A percentile compares a stretch with the other conserved stretches of the same genome.
phyloP scores from a whole-genome alignment of 2,113 vertebrate genomes.

The Crocuta crocuta region DNA sequence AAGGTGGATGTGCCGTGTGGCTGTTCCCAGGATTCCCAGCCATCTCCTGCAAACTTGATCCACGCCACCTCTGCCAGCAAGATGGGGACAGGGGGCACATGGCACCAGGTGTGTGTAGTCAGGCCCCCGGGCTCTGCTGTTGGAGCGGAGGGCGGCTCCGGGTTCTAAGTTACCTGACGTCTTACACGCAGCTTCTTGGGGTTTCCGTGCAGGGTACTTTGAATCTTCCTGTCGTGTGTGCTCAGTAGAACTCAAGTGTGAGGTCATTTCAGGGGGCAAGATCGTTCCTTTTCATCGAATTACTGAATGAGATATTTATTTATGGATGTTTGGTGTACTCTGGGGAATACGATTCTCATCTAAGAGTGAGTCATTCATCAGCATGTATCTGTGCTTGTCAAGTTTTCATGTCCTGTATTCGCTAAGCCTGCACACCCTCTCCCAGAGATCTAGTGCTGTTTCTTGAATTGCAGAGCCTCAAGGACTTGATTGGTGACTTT shows the following conservation, averaged over 20 bases:
- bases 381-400: too few species aligned
- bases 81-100: rapidly evolving
- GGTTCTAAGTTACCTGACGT: neutral
- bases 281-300: neutral
- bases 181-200: rapidly evolving
- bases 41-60: neutral
- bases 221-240: neutral
- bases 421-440: neutral
- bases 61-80: neutral
- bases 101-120: too few species aligned
- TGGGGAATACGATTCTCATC: neutral
- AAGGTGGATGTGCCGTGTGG: neutral
- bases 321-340: neutral
- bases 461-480: neutral
- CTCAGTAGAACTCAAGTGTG: neutral
- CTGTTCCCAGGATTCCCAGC: neutral
- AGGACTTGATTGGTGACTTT: neutral
- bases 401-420: neutral
- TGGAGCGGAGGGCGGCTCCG: neutral
- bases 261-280: neutral
- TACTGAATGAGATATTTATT: neutral
- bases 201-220: too few species aligned
- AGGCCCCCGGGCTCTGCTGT: neutral
- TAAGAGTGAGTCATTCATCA: neutral
- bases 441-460: neutral